A percentile compares a stretch with the other conserved stretches of the same genome.
Conservation (phyloP, 2,888 invertebrate species). For the Carcina quercana region DNA sequence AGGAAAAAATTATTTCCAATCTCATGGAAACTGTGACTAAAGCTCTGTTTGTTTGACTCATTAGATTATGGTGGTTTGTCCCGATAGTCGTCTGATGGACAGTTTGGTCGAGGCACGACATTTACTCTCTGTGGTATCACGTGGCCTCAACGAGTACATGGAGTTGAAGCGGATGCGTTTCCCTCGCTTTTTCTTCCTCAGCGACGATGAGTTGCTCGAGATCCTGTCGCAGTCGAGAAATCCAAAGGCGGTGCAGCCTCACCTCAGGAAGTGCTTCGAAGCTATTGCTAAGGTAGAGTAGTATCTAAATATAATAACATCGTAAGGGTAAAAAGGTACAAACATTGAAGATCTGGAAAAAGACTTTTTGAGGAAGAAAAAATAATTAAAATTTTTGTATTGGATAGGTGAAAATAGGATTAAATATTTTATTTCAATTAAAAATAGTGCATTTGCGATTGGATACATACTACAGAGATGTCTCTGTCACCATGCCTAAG, state of each 20-base stretch:
- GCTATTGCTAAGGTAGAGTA: slow-evolving; percentile 80
- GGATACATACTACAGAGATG: too few relatives aligned
- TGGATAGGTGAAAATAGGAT: too few relatives aligned
- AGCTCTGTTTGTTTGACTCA: neutral
- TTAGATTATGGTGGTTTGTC: slow-evolving; percentile 78
- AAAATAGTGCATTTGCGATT: too few relatives aligned
- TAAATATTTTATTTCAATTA: too few relatives aligned
- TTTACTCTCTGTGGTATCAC: slow-evolving; percentile 81
- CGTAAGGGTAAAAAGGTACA: too few relatives aligned
- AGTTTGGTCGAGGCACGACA: slow-evolving; percentile 81
- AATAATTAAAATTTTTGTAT: too few relatives aligned
- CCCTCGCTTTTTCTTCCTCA: slow-evolving; percentile 86
- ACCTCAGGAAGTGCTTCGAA: slow-evolving; percentile 89
- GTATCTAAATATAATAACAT: too few relatives aligned
- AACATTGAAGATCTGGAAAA: too few relatives aligned
- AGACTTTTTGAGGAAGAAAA: too few relatives aligned
- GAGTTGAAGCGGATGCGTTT: slow-evolving; percentile 84
- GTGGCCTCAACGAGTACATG: slow-evolving; percentile 85
- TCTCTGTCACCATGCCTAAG: too few relatives aligned
- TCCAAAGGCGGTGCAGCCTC: slow-evolving; percentile 85
- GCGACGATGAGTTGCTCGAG: slow-evolving; percentile 88
- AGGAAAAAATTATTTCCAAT: neutral
- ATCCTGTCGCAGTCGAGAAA: slow-evolving; percentile 87
- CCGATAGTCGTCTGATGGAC: slow-evolving; percentile 78
- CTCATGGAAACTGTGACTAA: too few relatives aligned